Evolutionary conservation across 1,140 invertebrate species (phyloP), one percentile per base, ranked within the genome.

Genomic region (Gonioctena quinquepunctata): DNA sequence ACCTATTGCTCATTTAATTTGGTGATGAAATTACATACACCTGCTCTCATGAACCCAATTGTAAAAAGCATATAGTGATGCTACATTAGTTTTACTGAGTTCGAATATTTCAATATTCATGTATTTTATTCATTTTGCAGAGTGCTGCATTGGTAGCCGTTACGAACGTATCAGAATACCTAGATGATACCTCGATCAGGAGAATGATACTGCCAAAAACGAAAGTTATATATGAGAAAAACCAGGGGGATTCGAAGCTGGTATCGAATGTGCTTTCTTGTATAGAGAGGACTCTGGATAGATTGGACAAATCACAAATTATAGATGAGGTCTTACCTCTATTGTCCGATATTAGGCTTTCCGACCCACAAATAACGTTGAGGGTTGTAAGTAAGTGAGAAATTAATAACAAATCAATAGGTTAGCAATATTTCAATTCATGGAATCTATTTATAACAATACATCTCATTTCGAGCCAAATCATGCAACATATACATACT

Each of bases 251-350:
- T 79, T 82, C 92, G 1, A 93, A 93, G 76, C 88, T 94, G 49
- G 88, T 94, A 5, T 88, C 91, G 75, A 91, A 92, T 71, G 91
- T 93, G 11, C 83, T 96, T 0, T 88, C 89, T 1, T 92, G 92
- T 80, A 88, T 93, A 28, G 93, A 95, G 79, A 89, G 89, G 65
- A 93, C 93, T 1, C 84, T 97, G 52, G 89, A 93, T 72, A 90
- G 94, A 63, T 85, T 99, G 65, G 95, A 98, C 72, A 92, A 94
- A 74, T 89, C 90, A 56, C 91, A 94, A 79, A 95, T 98, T 56
- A 90, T 96, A 70, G 96, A 98, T 75, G 93, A 96, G 73, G 94
- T 99, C 0, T 87, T 98, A 71, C 96, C 96, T 0, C 87, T 98
- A 65, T 86, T 99, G n/a, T 92, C 91, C 70, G 92, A 94, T 71